Evolutionary conservation across 2,888 invertebrate genomes (phyloP).

Genomic region (Rotaria sp.): DNA sequence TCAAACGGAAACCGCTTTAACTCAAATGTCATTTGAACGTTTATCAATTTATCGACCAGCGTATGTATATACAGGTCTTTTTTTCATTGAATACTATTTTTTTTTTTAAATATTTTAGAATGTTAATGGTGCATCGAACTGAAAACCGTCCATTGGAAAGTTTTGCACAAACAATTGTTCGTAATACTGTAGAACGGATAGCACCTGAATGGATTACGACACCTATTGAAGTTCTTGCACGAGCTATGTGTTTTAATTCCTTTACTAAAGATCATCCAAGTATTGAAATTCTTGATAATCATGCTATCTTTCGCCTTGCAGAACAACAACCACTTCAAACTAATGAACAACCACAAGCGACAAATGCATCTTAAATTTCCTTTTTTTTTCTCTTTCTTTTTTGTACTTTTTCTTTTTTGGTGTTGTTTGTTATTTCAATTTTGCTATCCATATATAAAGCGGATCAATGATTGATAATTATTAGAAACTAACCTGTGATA

Average conservation of each 20-base stretch:
- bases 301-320: constrained; percentile 48
- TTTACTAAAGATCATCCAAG: constrained; percentile 43
- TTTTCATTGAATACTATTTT: too few relatives aligned
- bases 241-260: constrained; percentile 50
- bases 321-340: constrained; percentile 38
- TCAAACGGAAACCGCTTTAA: constrained; percentile 52
- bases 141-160: constrained; percentile 48
- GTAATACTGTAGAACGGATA: constrained; percentile 47
- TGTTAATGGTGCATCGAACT: constrained; percentile 49
- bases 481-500: background rate
- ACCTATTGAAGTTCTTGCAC: constrained; percentile 48
- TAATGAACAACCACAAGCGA: background rate
- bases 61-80: background rate
- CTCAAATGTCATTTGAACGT: constrained; percentile 49
- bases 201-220: constrained; percentile 51
- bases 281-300: constrained; percentile 49
- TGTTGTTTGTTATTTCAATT: background rate
- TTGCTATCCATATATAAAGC: background rate
- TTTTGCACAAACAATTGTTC: constrained; percentile 42
- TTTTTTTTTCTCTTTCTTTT: background rate
- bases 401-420: background rate
- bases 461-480: background rate
- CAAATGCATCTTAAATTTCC: background rate
- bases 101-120: background rate
- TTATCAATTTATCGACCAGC: constrained; percentile 52